phyloP scores from a whole-genome alignment of 2,113 vertebrate genomes.

The Oriolus oriolus region DNA sequence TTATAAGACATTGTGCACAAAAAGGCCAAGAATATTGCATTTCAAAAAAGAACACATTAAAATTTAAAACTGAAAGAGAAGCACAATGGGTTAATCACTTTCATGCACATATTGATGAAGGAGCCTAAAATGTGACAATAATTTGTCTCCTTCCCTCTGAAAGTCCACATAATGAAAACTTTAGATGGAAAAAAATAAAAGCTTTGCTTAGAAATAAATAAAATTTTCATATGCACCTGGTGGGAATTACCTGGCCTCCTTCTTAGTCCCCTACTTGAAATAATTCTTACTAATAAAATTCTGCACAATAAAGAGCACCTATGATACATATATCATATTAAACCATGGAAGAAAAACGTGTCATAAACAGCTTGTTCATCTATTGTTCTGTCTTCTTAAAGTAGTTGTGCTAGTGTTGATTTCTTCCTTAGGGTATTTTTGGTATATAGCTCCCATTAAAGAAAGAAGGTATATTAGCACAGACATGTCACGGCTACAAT shows the following conservation, averaged over 20 bases:
- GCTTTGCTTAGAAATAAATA: neutral
- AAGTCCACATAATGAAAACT: neutral
- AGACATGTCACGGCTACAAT: neutral
- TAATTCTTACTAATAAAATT: neutral
- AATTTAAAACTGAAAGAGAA: neutral
- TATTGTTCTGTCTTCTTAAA: neutral
- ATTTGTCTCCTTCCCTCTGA: neutral
- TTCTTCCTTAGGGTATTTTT: neutral
- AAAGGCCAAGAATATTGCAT: neutral
- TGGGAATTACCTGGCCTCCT: neutral
- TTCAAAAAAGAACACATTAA: neutral
- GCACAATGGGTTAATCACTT: neutral
- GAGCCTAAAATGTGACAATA: neutral
- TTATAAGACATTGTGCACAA: neutral
- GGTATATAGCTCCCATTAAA: neutral
- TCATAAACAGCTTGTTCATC: neutral
- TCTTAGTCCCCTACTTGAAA: neutral
- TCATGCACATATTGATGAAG: neutral
- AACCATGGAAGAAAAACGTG: neutral
- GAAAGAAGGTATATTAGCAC: neutral
- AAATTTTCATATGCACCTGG: neutral
- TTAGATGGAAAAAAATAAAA: neutral
- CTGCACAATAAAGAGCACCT: neutral
- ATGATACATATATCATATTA: neutral
- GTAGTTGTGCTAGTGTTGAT: neutral